phyloP scores from a whole-genome alignment of 2,888 invertebrate genomes.

The Epistrophella euchroma region DNA sequence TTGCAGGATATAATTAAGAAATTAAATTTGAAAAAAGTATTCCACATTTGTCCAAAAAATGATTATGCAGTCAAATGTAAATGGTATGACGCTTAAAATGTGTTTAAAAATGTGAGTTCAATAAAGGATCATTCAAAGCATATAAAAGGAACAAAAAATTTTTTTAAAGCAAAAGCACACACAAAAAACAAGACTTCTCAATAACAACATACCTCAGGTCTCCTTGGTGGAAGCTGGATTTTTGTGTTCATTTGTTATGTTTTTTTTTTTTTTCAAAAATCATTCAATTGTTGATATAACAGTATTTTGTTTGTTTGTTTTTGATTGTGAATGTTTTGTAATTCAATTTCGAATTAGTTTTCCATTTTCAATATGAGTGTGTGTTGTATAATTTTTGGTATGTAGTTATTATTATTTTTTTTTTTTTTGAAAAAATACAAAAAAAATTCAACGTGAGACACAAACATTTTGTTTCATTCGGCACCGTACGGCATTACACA shows the following conservation, averaged over 20 bases:
- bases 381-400: slow-evolving; percentile 67
- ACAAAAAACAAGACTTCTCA: slow-evolving; percentile 74
- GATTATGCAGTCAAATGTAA: slow-evolving; percentile 13
- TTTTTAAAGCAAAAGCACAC: slow-evolving; percentile 68
- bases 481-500: slow-evolving; percentile 65
- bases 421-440: slow-evolving; percentile 53
- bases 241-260: slow-evolving; percentile 44
- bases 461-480: slow-evolving; percentile 72
- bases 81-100: slow-evolving; percentile 26
- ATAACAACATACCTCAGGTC: slow-evolving; percentile 92
- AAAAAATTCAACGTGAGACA: slow-evolving; percentile 59
- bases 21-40: not conserved
- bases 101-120: slow-evolving; percentile 29
- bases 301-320: slow-evolving; percentile 46
- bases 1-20: not conserved
- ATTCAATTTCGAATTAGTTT: slow-evolving; percentile 45
- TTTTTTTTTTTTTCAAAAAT: slow-evolving; percentile 41
- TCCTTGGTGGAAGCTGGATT: slow-evolving; percentile 92
- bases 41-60: not conserved
- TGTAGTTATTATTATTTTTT: slow-evolving; percentile 70
- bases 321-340: slow-evolving; percentile 46
- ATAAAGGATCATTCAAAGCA: slow-evolving; percentile 56
- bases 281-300: slow-evolving; percentile 72
- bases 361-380: slow-evolving; percentile 63
- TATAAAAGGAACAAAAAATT: slow-evolving; percentile 26